A percentile compares a stretch with the other conserved stretches of the same genome.
phyloP scores from a whole-genome alignment of 2,888 invertebrate genomes.

The Plemyria rubiginata region DNA sequence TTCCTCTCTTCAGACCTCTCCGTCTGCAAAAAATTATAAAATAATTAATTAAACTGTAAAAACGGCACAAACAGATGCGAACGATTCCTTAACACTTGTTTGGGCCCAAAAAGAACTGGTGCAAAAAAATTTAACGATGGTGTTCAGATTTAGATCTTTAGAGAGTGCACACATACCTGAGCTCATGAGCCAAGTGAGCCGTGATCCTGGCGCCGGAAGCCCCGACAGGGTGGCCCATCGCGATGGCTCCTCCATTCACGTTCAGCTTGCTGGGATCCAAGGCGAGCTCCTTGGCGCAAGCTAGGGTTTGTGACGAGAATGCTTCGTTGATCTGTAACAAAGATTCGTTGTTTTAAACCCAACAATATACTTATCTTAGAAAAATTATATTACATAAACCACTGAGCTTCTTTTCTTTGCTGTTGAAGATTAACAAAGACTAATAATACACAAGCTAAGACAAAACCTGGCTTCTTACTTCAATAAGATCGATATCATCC shows the following conservation, averaged over 20 bases:
- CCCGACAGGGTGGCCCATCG: constrained; percentile 96
- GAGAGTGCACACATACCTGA: constrained; percentile 88
- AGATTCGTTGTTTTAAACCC: too few relatives aligned
- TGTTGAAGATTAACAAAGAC: too few relatives aligned
- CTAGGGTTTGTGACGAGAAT: constrained; percentile 96
- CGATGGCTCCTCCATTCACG: constrained; percentile 97
- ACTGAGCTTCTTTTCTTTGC: too few relatives aligned
- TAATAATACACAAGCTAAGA: too few relatives aligned
- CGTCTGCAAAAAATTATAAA: constrained; percentile 84
- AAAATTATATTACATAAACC: too few relatives aligned
- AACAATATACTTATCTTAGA: too few relatives aligned
- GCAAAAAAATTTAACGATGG: too few relatives aligned
- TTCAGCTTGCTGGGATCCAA: constrained; percentile 94
- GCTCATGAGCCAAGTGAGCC: constrained; percentile 93
- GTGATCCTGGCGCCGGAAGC: constrained; percentile 97
- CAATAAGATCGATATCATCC: constrained; percentile 94
- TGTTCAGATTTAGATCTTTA: too few relatives aligned
- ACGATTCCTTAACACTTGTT: too few relatives aligned
- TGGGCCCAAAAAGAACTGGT: too few relatives aligned
- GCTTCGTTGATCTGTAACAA: constrained; percentile 96
- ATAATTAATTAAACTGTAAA: too few relatives aligned
- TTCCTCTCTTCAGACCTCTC: constrained; percentile 91
- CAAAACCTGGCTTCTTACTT: constrained; percentile 80
- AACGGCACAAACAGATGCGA: too few relatives aligned
- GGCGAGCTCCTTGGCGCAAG: constrained; percentile 94